phyloP scores from a whole-genome alignment of 2,888 invertebrate species.

The Calliphora vomitoria region DNA sequence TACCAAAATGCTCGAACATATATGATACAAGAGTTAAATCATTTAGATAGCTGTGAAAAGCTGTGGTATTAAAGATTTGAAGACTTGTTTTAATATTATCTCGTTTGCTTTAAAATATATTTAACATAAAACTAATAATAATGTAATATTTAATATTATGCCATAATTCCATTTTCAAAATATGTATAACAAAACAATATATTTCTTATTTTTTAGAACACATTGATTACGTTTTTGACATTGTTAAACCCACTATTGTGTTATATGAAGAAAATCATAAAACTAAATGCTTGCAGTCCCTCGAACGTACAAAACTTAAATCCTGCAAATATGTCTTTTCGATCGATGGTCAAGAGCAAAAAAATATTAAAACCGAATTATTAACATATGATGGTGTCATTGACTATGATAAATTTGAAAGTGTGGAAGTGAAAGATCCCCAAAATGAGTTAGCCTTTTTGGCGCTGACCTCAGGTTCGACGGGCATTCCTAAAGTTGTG shows the following conservation, averaged over 20 bases:
- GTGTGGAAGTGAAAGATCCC: slow-evolving; percentile 62
- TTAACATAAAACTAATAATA: too few species aligned
- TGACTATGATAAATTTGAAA: slow-evolving; percentile 51
- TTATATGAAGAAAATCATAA: slow-evolving; percentile 72
- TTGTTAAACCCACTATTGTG: slow-evolving; percentile 71
- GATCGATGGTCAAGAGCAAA: slow-evolving; percentile 50
- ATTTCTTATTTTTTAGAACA: slow-evolving; percentile 57
- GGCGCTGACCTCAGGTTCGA: slow-evolving; percentile 73
- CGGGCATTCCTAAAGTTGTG: slow-evolving; percentile 74
- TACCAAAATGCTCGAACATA: too few species aligned
- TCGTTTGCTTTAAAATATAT: too few species aligned
- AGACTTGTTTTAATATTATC: too few species aligned
- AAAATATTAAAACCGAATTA: slow-evolving; percentile 51
- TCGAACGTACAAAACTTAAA: slow-evolving; percentile 43
- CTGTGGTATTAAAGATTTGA: too few species aligned
- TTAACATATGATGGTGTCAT: background rate
- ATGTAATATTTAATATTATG: too few species aligned
- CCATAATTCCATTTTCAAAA: too few species aligned
- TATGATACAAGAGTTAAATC: too few species aligned
- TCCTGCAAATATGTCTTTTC: slow-evolving; percentile 52
- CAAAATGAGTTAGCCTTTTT: slow-evolving; percentile 57
- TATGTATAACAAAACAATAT: background rate
- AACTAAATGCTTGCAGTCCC: slow-evolving; percentile 25
- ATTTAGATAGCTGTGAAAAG: too few species aligned
- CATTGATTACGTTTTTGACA: slow-evolving; percentile 44